Evolutionary conservation across 2,888 invertebrate species (phyloP).

Genomic region (Baccha elongata): DNA sequence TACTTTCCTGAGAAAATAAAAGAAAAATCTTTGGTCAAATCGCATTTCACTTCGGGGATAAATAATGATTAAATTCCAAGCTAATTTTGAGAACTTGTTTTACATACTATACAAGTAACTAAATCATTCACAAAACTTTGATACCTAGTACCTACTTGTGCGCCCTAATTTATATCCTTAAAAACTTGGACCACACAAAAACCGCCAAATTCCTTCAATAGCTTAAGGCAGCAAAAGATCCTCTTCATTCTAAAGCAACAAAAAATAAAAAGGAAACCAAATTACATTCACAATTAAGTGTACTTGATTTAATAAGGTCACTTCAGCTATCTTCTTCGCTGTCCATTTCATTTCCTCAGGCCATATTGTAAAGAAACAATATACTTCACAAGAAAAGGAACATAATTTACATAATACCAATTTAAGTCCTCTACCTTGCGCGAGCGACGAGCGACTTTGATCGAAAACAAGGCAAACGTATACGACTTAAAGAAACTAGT

Average conservation of each 20-base stretch:
- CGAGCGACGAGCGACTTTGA: slow-evolving; percentile 41
- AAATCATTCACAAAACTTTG: slow-evolving; percentile 26
- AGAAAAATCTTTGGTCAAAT: slow-evolving; percentile 20
- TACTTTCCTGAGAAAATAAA: slow-evolving; percentile 7
- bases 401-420: slow-evolving; percentile 71
- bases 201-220: slow-evolving; percentile 16
- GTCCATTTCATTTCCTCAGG: slow-evolving; percentile 47
- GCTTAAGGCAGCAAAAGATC: neutral
- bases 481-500: slow-evolving; percentile 51
- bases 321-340: slow-evolving; percentile 25
- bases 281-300: slow-evolving; percentile 66
- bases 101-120: slow-evolving; percentile 38
- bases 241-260: neutral
- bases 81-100: slow-evolving; percentile 57
- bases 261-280: slow-evolving; percentile 43
- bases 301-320: slow-evolving; percentile 70
- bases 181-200: slow-evolving; percentile 46
- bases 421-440: slow-evolving; percentile 47
- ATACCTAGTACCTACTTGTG: slow-evolving; percentile 40
- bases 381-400: slow-evolving; percentile 46
- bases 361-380: slow-evolving; percentile 35
- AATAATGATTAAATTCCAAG: slow-evolving; percentile 38
- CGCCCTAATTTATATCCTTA: slow-evolving; percentile 60
- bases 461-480: slow-evolving; percentile 53
- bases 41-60: slow-evolving; percentile 29